phyloP scores from a whole-genome alignment of 2,888 invertebrate species.

The Dusona sp. region DNA sequence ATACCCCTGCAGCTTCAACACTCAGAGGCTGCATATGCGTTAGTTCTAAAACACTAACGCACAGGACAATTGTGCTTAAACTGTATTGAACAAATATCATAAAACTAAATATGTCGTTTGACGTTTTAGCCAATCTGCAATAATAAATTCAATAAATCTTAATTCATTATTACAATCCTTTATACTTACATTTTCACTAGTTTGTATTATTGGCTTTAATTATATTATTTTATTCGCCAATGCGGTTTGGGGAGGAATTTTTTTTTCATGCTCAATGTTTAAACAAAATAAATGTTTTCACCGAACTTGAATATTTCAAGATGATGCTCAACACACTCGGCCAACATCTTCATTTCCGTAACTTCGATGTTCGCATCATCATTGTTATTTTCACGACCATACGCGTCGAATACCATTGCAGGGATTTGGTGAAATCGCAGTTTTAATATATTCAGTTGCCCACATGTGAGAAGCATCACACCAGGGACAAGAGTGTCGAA shows the following conservation, averaged over 20 bases:
- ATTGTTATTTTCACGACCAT: constrained; percentile 71
- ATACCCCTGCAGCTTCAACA: constrained; percentile 60
- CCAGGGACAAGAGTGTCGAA: constrained; percentile 71
- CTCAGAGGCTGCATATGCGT: constrained; percentile 66
- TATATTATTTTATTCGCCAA: background rate
- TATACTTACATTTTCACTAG: no score
- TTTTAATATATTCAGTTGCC: constrained; percentile 68
- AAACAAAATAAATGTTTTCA: constrained; percentile 11
- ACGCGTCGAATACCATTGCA: background rate
- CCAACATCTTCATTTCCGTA: constrained; percentile 18
- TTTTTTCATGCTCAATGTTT: background rate
- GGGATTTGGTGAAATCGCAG: constrained; percentile 66
- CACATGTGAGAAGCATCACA: constrained; percentile 68
- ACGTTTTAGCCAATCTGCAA: constrained; percentile 62
- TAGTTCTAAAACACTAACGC: constrained; percentile 70
- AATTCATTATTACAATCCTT: background rate
- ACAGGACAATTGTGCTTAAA: constrained; percentile 69
- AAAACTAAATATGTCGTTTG: constrained; percentile 66
- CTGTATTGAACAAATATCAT: constrained; percentile 69
- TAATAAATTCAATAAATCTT: background rate
- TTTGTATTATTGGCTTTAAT: background rate
- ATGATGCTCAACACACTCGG: constrained; percentile 62
- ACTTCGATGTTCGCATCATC: constrained; percentile 64
- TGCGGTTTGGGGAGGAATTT: background rate
- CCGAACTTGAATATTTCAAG: constrained; percentile 64